Evolutionary conservation across 2,797 vertebrate genomes (phyloP).

Genomic region (Euphonia xanthogaster): DNA sequence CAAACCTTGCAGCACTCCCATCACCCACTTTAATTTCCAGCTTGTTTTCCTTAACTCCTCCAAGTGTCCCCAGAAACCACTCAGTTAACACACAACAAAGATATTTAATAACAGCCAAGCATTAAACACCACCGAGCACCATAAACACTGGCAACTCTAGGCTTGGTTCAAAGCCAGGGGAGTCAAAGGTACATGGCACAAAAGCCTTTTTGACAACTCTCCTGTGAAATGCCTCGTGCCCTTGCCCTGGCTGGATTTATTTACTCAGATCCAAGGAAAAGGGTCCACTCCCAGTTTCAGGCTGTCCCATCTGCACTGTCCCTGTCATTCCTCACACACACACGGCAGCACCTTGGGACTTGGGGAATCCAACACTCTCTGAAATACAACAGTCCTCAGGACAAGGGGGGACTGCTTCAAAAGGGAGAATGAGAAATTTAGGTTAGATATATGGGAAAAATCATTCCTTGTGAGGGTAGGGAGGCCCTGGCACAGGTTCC

Average conservation of each 20-base stretch:
- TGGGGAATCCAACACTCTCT: neutral
- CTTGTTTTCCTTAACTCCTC: neutral
- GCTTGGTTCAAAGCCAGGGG: neutral
- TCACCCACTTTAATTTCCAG: neutral
- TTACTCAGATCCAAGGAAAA: neutral
- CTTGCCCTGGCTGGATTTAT: neutral
- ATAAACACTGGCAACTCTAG: neutral
- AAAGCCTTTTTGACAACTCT: neutral
- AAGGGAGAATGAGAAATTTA: neutral
- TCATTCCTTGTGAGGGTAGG: accelerated
- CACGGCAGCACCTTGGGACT: accelerated
- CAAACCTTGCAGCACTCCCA: neutral
- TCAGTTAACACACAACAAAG: neutral
- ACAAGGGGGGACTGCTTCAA: neutral
- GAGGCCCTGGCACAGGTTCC: neutral
- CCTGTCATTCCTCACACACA: neutral
- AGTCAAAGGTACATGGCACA: neutral
- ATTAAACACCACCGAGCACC: neutral
- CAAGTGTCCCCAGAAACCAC: neutral
- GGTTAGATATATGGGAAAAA: neutral
- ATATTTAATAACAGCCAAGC: neutral
- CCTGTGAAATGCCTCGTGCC: neutral
- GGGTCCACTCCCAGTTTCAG: neutral
- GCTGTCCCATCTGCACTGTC: accelerated
- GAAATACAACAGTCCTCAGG: neutral